These are phyloP conservation scores for Macropodus opercularis DNA, from an alignment of 2,797 vertebrate genomes.

Conservation along the genomic window DNA sequence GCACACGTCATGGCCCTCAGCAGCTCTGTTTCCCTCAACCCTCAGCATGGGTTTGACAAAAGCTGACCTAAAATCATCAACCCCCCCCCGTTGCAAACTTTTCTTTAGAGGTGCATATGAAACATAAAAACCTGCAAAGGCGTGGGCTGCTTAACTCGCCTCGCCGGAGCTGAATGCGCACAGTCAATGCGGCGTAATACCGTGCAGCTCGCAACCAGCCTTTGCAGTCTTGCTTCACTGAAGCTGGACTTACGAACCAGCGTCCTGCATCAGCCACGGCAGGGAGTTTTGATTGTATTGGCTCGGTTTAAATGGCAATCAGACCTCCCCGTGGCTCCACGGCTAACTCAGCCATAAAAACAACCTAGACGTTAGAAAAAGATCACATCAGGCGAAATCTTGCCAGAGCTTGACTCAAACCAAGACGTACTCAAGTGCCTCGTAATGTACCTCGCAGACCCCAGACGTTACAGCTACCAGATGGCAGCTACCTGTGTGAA, in stretches of 20 bases:
- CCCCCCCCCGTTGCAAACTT: slow-evolving; percentile 45
- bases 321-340: slow-evolving; percentile 49
- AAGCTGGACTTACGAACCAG: slow-evolving; percentile 28
- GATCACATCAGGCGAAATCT: slow-evolving; percentile 37
- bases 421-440: slow-evolving; percentile 30
- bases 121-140: slow-evolving; percentile 38
- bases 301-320: slow-evolving; percentile 46
- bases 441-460: slow-evolving; percentile 37
- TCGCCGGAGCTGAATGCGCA: slow-evolving; percentile 12
- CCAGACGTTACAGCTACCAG: slow-evolving; percentile 37
- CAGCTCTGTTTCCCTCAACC: slow-evolving; percentile 51
- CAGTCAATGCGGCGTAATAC: slow-evolving; percentile 50
- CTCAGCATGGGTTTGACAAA: slow-evolving; percentile 64
- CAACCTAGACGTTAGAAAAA: slow-evolving; percentile 56
- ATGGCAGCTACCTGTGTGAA: slow-evolving; percentile 48
- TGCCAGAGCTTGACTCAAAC: slow-evolving; percentile 35
- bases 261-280: slow-evolving; percentile 20
- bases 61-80: slow-evolving; percentile 69
- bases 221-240: slow-evolving; percentile 25
- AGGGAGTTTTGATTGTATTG: slow-evolving; percentile 48
- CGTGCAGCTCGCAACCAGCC: slow-evolving; percentile 26
- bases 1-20: slow-evolving; percentile 69
- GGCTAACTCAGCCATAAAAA: slow-evolving; percentile 48
- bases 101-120: slow-evolving; percentile 42
- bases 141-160: slow-evolving; percentile 3